Evolutionary conservation across 2,888 invertebrate species (phyloP), one percentile per base, ranked within the genome.

Genomic region (Oxycera nigricornis): DNA sequence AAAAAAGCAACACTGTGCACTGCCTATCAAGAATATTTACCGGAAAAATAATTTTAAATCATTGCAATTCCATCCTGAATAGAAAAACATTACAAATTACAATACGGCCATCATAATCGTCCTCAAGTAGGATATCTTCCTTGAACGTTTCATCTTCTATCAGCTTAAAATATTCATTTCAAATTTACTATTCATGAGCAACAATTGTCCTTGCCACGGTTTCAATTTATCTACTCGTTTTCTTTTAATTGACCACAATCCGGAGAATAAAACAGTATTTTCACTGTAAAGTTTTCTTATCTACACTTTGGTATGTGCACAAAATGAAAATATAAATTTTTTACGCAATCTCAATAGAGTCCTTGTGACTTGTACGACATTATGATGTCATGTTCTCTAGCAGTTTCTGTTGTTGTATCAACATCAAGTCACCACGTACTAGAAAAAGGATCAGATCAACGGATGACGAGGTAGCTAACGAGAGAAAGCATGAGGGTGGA

Each of bases 241-340:
- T 41, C 17, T 68, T 50, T 50, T 50, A 68, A 50, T 39, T 68
- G 68, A 68, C 68, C 68, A 50, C 28, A n/a, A 30, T 39, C 14
- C n/a, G n/a, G n/a, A n/a, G 46, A 46, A 46, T 46, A 46, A 7
- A 46, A 46, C 20, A 17, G 31, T 17, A 68, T 14, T 50, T 20
- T 17, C 24, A 68, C 50, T 68, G 68, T 50, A 68, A 68, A 26
- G 68, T 30, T 46, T 50, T 68, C 50, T 30, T 31, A 67, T 67
- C 68, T n/a, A 2, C 26, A 68, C 68, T 50, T 28, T 7, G 1
- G 50, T 28, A 70, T 55, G 35, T 55, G 55, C 22, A 22, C 35
- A 70, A 70, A 70, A 70, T 70, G 52, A 52, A 70, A 70, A 70
- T 52, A 70, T 70, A 52, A 70, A 70, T 70, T 70, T 70, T 70